Evolutionary conservation across 2,113 vertebrate genomes (phyloP), one percentile per base, ranked within the genome.

Genomic region (Dermatemys mawii): DNA sequence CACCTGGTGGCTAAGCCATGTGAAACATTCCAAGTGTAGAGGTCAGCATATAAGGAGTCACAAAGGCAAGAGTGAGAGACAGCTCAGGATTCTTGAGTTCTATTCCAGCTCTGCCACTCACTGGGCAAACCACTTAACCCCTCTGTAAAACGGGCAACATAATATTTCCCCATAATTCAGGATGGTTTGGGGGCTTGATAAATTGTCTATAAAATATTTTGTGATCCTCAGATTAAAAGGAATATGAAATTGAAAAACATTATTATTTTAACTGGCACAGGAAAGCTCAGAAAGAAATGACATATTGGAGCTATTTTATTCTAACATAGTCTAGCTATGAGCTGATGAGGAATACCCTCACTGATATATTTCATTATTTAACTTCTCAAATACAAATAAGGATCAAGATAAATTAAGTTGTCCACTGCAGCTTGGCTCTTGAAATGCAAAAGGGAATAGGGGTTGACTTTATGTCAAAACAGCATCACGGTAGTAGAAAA

Each of bases 381-480:
- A 86, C 79, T 95, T 73, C 87, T 95, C 57, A 90, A 67, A 14
- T 86, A 81, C 75, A 93, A 95, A 93, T 78, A 89, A 2, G 82
- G 67, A 95, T 92, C 63, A 83, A 94, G 90, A 90, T 82, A 95
- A 95, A 97, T 94, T 90, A 95, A 93, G 32, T 26, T 95, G 92
- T 97, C 93, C 75, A 50, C 57, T 97, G 92, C 86, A 86, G 57
- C 83, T 94, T 83, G 84, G 11, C 51, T 3, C 0, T 41, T 93
- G 50, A 95, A 95, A 95, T 81, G 92, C 78, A 78, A 85, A 94
- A 94, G 67, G 57, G 89, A 97, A 95, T 90, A 92, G 3, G 11
- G 21, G 41, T 48, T 96, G 92, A 88, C 32, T 92, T 90, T 88
- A 94, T 95, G 96, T 94, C 87, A 95, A 94, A 96, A 96, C 63